Conservation (phyloP, 2,113 vertebrate genomes). For the Cinclus mexicanus region DNA sequence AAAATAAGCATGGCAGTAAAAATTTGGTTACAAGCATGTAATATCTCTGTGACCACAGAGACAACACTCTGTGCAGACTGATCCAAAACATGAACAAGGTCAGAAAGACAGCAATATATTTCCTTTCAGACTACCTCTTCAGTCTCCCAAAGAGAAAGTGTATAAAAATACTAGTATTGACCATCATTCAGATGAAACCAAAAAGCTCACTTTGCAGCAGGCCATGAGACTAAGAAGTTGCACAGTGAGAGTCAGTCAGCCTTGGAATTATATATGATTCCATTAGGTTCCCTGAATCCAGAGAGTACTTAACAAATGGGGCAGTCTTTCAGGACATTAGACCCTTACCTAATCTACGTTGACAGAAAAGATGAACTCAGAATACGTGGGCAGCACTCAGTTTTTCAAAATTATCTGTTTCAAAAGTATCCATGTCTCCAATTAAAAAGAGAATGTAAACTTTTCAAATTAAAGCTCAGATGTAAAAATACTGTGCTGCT, state of each 20-base stretch:
- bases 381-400: background rate
- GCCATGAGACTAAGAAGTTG: background rate
- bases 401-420: background rate
- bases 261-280: background rate
- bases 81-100: background rate
- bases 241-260: background rate
- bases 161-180: background rate
- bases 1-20: background rate
- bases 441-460: background rate
- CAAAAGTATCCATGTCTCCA: background rate
- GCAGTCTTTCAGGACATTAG: background rate
- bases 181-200: background rate
- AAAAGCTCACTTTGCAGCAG: background rate
- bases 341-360: rapidly evolving
- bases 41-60: background rate
- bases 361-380: background rate
- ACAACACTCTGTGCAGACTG: background rate
- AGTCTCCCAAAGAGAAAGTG: background rate
- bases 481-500: background rate
- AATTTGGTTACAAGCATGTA: background rate
- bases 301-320: background rate
- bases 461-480: background rate
- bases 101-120: background rate
- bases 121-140: background rate
- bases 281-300: background rate